Evolutionary conservation across 2,797 vertebrate species (phyloP).

Genomic region (Sebastes flavidus): DNA sequence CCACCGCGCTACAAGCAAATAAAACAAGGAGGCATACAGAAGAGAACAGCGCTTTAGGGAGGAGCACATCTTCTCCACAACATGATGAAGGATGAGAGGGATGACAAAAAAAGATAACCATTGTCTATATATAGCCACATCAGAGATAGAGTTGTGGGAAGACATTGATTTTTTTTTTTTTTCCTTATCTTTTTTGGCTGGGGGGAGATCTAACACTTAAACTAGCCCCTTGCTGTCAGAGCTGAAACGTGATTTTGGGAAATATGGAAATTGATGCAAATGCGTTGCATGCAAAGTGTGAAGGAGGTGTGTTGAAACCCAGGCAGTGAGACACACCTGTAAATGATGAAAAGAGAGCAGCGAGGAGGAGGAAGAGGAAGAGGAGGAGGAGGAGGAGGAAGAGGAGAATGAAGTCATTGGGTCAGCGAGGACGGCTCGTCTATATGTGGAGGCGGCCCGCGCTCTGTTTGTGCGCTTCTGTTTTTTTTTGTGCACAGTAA

Average conservation of each 20-base stretch:
- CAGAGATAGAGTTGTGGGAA: constrained; percentile 59
- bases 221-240: constrained; percentile 52
- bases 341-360: constrained; percentile 28
- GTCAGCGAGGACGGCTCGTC: constrained; percentile 52
- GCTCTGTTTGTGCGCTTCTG: constrained; percentile 24
- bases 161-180: constrained; percentile 64
- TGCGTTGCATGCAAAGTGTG: not conserved
- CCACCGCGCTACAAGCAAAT: constrained; percentile 36
- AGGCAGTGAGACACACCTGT: constrained; percentile 41
- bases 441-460: constrained; percentile 41
- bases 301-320: constrained; percentile 28
- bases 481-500: constrained; percentile 9
- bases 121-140: constrained; percentile 68
- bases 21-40: constrained; percentile 45
- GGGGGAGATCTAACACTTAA: constrained; percentile 50
- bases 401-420: constrained; percentile 51
- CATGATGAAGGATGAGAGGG: constrained; percentile 60
- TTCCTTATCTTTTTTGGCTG: constrained; percentile 49
- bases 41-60: constrained; percentile 51
- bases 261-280: constrained; percentile 70
- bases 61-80: constrained; percentile 50
- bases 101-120: constrained; percentile 38
- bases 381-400: constrained; percentile 12
- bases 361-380: constrained; percentile 8
- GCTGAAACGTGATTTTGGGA: constrained; percentile 39